Evolutionary conservation across 2,113 vertebrate species (phyloP).

Genomic region (Camelus dromedarius): DNA sequence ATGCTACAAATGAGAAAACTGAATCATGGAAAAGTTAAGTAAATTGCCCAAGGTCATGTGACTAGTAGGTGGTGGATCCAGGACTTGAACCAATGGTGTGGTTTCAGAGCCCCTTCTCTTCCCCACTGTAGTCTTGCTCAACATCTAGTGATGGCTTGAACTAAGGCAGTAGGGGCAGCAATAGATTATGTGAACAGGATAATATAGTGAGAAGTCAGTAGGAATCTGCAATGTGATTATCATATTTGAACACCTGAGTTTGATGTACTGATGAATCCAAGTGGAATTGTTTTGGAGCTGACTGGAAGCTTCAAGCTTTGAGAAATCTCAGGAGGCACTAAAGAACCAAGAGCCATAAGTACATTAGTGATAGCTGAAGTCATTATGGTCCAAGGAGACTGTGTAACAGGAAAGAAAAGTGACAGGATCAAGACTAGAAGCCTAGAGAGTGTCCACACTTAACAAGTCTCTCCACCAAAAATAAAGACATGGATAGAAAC

Average conservation of each 20-base stretch:
- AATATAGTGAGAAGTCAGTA: background rate
- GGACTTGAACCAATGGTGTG: background rate
- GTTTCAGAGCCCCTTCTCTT: background rate
- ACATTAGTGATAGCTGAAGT: background rate
- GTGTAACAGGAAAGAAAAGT: background rate
- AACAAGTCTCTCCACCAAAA: background rate
- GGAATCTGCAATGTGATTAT: background rate
- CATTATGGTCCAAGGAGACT: background rate
- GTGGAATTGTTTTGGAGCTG: background rate
- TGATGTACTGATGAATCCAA: background rate
- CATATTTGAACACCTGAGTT: background rate
- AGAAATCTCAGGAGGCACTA: background rate
- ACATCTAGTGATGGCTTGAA: background rate
- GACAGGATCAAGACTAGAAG: background rate
- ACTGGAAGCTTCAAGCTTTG: background rate
- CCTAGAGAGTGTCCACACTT: background rate
- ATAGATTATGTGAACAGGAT: background rate
- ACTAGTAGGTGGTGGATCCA: background rate
- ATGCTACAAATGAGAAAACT: background rate
- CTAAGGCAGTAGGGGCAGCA: background rate
- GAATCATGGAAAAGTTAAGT: background rate
- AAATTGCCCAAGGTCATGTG: background rate
- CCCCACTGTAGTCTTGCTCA: background rate
- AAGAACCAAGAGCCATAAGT: background rate
- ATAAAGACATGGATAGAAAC: background rate